Base-by-base conservation (phyloP, 1,140 invertebrate genomes). In the Habropoda laboriosa region DNA sequence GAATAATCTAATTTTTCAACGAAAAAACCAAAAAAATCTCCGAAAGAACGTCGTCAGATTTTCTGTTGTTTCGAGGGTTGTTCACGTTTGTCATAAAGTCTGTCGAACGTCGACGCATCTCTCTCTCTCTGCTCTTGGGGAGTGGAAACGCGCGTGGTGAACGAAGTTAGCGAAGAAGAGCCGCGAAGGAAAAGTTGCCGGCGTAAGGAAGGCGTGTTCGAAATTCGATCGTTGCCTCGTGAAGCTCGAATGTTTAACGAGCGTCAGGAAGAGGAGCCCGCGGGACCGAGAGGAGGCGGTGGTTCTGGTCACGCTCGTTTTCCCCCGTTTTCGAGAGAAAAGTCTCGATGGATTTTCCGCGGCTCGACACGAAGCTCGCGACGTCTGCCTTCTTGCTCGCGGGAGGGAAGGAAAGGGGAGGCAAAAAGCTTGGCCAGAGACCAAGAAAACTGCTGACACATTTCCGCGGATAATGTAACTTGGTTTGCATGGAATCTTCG, bases 401-500 rank as follows among this genome's bases (percentile, higher is more conserved):
- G 6, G 10, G 68, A 55, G n/a, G n/a, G n/a, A n/a, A n/a, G n/a
- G n/a, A n/a, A n/a, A n/a, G n/a, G n/a, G n/a, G n/a, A 75, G 78
- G 78, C 67, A 79, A 70, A 85, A 57, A 66, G 45, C 70, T 67
- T 87, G 85, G 82, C 85, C 35, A 40, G 67, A 66, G 24, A 12
- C 79, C 82, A 87, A 67, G 75, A 74, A 84, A 86, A 84, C 75
- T 79, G 85, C 85, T 87, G 86, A 87, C 86, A 84, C 74, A 58
- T 79, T 87, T 86, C 64, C 30, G 30, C 24, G 53, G 77, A 51
- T 78, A 70, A 82, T 79, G 67, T 73, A 76, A 60, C 75, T 47
- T 51, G 63, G 66, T 67, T 70, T 76, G 76, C 60, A 73, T 85
- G 67, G 81, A 53, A 85, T 70, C 38, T 13, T 63, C 63, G 57